A percentile compares a stretch with the other conserved stretches of the same genome.
Conservation (phyloP, 2,888 invertebrate species). For the Rhabditoides inermis region DNA sequence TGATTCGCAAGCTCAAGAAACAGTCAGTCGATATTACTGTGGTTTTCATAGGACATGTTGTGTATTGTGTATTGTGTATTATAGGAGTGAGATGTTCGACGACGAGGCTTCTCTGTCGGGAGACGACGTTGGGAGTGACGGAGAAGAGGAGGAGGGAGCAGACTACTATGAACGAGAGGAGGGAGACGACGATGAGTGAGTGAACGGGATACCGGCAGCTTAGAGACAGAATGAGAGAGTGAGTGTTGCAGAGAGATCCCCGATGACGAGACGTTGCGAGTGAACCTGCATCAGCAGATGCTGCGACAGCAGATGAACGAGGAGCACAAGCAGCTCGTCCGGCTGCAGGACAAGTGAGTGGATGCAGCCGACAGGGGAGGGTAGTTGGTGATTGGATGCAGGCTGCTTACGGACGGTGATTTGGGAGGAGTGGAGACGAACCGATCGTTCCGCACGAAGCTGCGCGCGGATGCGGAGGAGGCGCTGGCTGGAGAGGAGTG, state of each 20-base stretch:
- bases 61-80: background rate
- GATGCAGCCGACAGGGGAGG: no score
- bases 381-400: conserved; percentile 32
- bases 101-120: conserved; percentile 48
- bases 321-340: conserved; percentile 22
- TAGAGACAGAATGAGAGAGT: no score
- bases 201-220: no score
- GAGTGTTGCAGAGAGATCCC: no score
- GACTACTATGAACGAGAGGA: no score
- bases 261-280: conserved; percentile 31
- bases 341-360: no score
- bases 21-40: background rate
- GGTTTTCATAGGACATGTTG: background rate
- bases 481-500: no score
- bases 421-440: conserved; percentile 31
- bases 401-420: conserved; percentile 35
- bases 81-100: conserved; percentile 29
- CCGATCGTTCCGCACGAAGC: conserved; percentile 29
- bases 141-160: conserved; percentile 25
- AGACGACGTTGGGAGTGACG: conserved; percentile 43
- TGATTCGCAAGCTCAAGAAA: conserved; percentile 4
- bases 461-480: conserved; percentile 19
- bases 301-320: conserved; percentile 34
- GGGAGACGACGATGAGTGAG: conserved; percentile 21
- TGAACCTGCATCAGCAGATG: conserved; percentile 26